These are phyloP conservation scores for Glareola pratincola DNA, from an alignment of 2,113 vertebrate genomes.

Conservation along the genomic window DNA sequence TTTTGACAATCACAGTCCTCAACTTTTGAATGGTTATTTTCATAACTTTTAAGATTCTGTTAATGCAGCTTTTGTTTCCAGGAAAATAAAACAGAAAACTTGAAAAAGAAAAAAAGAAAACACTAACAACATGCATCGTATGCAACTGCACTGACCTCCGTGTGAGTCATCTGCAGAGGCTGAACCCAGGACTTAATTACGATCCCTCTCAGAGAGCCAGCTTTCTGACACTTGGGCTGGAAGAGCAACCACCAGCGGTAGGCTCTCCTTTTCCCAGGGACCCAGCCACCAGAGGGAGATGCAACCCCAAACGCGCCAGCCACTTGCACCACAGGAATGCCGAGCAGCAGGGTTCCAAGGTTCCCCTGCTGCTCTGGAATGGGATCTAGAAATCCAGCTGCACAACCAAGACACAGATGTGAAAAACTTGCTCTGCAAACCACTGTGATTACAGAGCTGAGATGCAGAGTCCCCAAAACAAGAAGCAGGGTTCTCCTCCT, in stretches of 20 bases:
- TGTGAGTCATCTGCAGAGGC: neutral
- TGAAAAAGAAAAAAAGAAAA: neutral
- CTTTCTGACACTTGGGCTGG: neutral
- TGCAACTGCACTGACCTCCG: neutral
- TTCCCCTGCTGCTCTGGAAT: neutral
- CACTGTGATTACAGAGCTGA: neutral
- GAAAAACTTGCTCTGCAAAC: neutral
- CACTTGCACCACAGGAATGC: neutral
- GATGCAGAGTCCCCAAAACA: neutral
- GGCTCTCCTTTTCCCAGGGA: neutral
- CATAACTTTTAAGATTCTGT: neutral
- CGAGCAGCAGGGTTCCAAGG: neutral
- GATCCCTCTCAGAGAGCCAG: neutral
- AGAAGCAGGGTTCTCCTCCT: neutral
- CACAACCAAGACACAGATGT: rapidly evolving
- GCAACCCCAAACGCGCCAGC: neutral
- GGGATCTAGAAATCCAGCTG: neutral
- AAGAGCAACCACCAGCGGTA: neutral
- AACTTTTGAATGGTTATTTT: neutral
- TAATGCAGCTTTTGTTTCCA: neutral
- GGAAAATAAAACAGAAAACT: neutral
- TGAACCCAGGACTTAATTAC: neutral
- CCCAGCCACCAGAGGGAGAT: neutral
- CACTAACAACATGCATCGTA: rapidly evolving
- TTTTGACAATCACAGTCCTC: neutral